Base-by-base conservation (phyloP, 2,888 invertebrate genomes). In the Microdon myrmicae region DNA sequence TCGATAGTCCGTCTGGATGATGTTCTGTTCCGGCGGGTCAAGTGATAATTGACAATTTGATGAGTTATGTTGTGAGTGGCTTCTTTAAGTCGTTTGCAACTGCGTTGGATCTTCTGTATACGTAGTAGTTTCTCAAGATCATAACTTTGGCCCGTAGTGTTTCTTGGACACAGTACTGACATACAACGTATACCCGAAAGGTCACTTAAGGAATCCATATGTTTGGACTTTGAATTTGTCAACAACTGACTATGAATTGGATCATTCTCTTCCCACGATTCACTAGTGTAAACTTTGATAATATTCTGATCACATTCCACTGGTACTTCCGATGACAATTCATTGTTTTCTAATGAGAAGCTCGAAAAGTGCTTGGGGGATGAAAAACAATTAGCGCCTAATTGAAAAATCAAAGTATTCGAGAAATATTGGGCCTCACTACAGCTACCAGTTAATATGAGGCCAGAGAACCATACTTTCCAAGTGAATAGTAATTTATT, bases 351-450 rank as follows among this genome's bases (percentile, higher is more conserved):
- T 9, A 64, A 14, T 3, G 43, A 43, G 29, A 64, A 64, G 28
- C 47, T 70, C 12, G 71, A 73, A 17, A 79, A 72, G 37, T 73
- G 69, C 58, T 83, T 83, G 28, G 85, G 71, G 0, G 86, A 85
- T 25, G 90, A 89, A 75, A 94, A 96, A 73, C 87, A 91, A 3
- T 94, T 94, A 23, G 92, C 93, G 66, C 90, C 90, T 84, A 95
- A 87, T 81, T 90, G 89, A 78, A 96, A 92, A 70, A 96, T 87
- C 69, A 92, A 79, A 68, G 89, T 85, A 76, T 80, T 80, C 2
- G 58, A 45, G 7, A 70, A 68, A 43, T 73, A 75, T 51, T 75
- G 74, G 1, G 70, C 55, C 14, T 72, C 71, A 1, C 44, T 53
- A 9, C 61, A 51, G 43, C 68, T 71, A 20, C 43, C 71, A 44